Evolutionary conservation across 2,113 vertebrate species (phyloP).

Genomic region (Tragelaphus buxtoni): DNA sequence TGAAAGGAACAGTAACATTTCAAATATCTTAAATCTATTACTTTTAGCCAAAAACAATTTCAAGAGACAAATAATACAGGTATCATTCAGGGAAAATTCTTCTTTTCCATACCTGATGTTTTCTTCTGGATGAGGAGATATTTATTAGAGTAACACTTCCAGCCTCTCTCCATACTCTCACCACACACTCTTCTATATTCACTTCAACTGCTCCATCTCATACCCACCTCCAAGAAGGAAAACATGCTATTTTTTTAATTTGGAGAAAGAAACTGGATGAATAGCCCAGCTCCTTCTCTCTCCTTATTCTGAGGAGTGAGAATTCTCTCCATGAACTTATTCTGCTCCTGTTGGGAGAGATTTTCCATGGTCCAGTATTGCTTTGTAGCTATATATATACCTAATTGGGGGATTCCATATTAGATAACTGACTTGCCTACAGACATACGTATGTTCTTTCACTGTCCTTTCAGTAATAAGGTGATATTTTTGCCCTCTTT

Average conservation of each 20-base stretch:
- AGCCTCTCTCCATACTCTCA: background rate
- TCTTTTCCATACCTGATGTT: background rate
- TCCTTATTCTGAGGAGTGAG: background rate
- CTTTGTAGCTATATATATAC: background rate
- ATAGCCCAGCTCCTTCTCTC: background rate
- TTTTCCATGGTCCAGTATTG: background rate
- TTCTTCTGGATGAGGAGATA: background rate
- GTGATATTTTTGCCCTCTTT: background rate
- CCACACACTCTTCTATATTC: background rate
- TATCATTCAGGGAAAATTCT: background rate
- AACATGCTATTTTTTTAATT: background rate
- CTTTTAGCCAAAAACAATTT: background rate
- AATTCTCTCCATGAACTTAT: background rate
- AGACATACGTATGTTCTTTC: background rate
- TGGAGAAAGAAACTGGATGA: background rate
- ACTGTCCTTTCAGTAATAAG: background rate
- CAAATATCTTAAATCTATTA: background rate
- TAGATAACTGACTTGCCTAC: background rate
- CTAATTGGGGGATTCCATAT: background rate
- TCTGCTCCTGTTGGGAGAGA: background rate
- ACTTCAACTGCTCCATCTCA: background rate
- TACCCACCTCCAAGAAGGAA: background rate
- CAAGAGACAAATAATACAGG: background rate
- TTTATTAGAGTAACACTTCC: background rate
- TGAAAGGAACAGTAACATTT: background rate